These are phyloP conservation scores for Ispidina lecontei DNA, from an alignment of 2,797 vertebrate species.

Conservation along the genomic window DNA sequence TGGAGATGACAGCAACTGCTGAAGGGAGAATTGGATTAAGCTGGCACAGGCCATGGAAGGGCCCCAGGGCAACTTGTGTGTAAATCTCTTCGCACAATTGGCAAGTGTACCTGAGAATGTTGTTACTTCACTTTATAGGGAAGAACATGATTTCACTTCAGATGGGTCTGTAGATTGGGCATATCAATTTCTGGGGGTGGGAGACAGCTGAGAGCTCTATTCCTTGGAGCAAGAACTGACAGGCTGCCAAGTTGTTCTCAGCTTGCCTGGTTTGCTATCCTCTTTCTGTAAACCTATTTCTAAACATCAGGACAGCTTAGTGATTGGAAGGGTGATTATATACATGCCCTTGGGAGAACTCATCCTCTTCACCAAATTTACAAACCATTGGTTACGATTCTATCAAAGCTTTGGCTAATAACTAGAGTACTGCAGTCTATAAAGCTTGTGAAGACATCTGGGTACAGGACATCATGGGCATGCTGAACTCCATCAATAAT, in stretches of 20 bases:
- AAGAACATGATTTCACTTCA: slow-evolving; percentile 18
- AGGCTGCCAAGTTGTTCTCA: neutral
- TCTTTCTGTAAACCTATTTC: neutral
- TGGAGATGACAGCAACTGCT: neutral
- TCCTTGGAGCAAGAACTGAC: slow-evolving; percentile 29
- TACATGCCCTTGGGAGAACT: neutral
- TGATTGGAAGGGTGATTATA: neutral
- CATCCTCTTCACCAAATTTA: neutral
- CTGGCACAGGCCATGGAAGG: neutral
- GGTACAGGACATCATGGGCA: neutral
- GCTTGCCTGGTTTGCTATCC: neutral
- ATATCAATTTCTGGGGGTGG: slow-evolving; percentile 47
- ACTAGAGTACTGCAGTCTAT: neutral
- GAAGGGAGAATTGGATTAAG: neutral
- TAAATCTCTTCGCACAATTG: slow-evolving; percentile 26
- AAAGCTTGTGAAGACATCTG: neutral
- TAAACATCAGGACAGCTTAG: neutral
- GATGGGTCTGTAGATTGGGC: slow-evolving; percentile 28
- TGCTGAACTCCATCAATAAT: neutral
- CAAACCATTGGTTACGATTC: neutral
- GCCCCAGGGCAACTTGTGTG: neutral
- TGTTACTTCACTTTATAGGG: slow-evolving; percentile 19
- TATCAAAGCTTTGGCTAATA: neutral
- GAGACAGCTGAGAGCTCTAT: slow-evolving; percentile 14
- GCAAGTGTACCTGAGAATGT: neutral